Evolutionary conservation across 2,797 vertebrate genomes (phyloP), one percentile per base, ranked within the genome.

Genomic region (Apogon hyalosoma): DNA sequence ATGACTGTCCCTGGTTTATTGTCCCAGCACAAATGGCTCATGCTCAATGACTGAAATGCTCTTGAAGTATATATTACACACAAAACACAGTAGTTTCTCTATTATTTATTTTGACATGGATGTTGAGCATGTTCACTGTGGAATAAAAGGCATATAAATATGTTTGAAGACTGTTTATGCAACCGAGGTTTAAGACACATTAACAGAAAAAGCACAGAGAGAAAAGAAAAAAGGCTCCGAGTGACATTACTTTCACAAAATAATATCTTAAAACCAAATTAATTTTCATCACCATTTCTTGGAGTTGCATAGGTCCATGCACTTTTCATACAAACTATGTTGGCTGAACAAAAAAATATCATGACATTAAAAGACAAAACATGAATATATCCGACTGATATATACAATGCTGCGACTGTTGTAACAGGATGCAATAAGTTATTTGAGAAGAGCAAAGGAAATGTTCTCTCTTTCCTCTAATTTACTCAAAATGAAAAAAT

Each of bases 341-440:
- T 11, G 13, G 47, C 13, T 48, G 45, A 48, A 60, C 10, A 63
- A 48, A 40, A 16, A 31, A 1, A 7, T n/a, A 3, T 2, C 1
- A 24, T 40, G 24, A 49, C 24, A 28, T 28, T 28, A 62, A 59
- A 60, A 31, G 19, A 18, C 6, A 36, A 48, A 56, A 41, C 16
- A 47, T 8, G 3, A 42, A 68, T 48, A 74, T 50, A 70, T 12
- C 46, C 47, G 12, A 16, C 12, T 66, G 11, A 59, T 41, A 52
- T 10, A 59, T 43, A 56, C 24, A 71, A 41, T 18, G 15, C 13
- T 41, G 3, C 1, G 58, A 73, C 36, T 58, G 45, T 64, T 18
- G 49, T 48, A 69, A 73, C 51, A 67, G 41, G 13, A 69, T 54
- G 48, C 46, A 73, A 67, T 7, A 28, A 50, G n/a, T 55, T 47